These are phyloP conservation scores for Rhamphomyia laevipes DNA, from an alignment of 2,888 invertebrate genomes.

Conservation along the genomic window DNA sequence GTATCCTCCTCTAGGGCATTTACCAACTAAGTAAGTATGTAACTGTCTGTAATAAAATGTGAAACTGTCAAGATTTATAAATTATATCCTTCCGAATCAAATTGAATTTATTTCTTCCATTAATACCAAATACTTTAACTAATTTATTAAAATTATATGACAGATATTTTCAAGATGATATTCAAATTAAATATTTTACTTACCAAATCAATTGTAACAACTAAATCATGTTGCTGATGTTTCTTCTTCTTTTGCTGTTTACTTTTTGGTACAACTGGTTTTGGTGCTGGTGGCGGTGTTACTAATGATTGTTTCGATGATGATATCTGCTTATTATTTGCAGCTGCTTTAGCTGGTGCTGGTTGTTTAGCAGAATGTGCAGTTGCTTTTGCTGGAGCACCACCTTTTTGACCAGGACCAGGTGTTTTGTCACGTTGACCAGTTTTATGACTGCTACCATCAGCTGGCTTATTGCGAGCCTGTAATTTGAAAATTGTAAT, in stretches of 20 bases:
- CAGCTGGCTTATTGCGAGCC: constrained; percentile 75
- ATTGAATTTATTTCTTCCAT: too few relatives aligned
- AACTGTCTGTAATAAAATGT: too few relatives aligned
- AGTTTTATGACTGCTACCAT: constrained; percentile 51
- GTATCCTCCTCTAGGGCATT: too few relatives aligned
- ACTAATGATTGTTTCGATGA: constrained; percentile 18
- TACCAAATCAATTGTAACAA: constrained; percentile 73
- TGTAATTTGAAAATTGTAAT: constrained; percentile 36
- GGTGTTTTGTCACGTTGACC: constrained; percentile 36
- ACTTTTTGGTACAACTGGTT: constrained; percentile 40
- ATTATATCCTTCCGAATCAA: too few relatives aligned
- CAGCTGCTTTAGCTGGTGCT: constrained; percentile 48
- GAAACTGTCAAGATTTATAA: too few relatives aligned
- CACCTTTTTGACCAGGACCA: constrained; percentile 43
- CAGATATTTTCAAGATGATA: too few relatives aligned
- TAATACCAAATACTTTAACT: too few relatives aligned
- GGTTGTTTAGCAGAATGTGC: constrained; percentile 41
- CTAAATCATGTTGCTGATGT: constrained; percentile 68
- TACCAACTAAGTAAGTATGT: too few relatives aligned
- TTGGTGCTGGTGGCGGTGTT: constrained; percentile 15
- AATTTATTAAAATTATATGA: too few relatives aligned
- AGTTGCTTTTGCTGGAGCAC: constrained; percentile 48
- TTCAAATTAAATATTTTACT: constrained; percentile 37
- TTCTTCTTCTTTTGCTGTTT: constrained; percentile 66
- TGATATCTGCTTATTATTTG: constrained; percentile 18